Conservation (phyloP, 2,888 invertebrate genomes). For the Ochropleura plecta region DNA sequence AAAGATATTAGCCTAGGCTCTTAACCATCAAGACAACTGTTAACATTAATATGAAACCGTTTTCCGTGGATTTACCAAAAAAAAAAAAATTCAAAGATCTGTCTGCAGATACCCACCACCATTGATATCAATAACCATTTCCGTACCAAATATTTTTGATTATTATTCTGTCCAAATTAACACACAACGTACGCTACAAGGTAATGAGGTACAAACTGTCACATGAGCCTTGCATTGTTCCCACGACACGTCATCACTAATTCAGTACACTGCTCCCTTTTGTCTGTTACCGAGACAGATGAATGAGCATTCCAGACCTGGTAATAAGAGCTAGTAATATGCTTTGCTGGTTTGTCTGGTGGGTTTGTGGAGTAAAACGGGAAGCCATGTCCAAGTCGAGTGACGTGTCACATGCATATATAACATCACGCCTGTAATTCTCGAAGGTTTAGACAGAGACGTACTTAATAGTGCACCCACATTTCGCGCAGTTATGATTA, state of each 20-base stretch:
- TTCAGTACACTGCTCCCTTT: slow-evolving; percentile 39
- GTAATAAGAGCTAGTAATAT: slow-evolving; percentile 23
- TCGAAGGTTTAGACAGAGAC: no score
- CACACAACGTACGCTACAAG: background rate
- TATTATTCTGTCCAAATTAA: background rate
- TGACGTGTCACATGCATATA: background rate
- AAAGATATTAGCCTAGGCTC: no score
- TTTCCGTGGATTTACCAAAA: background rate
- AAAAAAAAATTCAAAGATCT: no score
- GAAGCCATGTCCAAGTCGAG: background rate
- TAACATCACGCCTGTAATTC: no score
- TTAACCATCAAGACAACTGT: no score
- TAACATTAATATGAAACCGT: background rate
- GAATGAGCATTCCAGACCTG: slow-evolving; percentile 28
- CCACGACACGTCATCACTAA: slow-evolving; percentile 45
- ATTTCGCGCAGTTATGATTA: no score
- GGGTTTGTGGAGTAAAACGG: background rate
- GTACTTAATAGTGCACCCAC: no score
- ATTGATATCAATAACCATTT: background rate
- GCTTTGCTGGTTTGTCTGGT: background rate
- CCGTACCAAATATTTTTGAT: background rate
- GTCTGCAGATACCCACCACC: background rate
- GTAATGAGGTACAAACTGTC: slow-evolving; percentile 40
- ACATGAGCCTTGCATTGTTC: slow-evolving; percentile 36
- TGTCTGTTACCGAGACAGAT: slow-evolving; percentile 39